phyloP scores from a whole-genome alignment of 2,888 invertebrate genomes.

The Mythimna ferrago region DNA sequence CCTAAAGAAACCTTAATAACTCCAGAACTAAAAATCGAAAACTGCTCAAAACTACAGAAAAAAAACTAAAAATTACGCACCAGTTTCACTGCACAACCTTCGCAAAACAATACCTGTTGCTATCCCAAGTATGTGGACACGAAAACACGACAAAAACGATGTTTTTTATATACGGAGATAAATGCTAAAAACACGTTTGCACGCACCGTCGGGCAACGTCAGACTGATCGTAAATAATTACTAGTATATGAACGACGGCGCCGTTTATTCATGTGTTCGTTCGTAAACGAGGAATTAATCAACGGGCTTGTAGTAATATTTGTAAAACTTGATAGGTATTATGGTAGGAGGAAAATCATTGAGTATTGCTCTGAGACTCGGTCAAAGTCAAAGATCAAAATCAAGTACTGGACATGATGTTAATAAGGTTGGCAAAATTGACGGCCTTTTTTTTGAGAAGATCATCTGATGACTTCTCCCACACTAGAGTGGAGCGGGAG shows the following conservation, averaged over 20 bases:
- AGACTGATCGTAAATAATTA: slow-evolving; percentile 63
- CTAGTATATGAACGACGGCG: slow-evolving; percentile 55
- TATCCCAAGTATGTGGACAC: slow-evolving; percentile 49
- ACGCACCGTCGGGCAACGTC: slow-evolving; percentile 38
- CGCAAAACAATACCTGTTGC: slow-evolving; percentile 57
- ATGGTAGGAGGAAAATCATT: background rate
- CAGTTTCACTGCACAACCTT: slow-evolving; percentile 32
- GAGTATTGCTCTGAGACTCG: too few species aligned
- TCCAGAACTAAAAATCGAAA: background rate
- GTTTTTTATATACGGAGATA: slow-evolving; percentile 53
- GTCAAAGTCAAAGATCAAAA: too few species aligned
- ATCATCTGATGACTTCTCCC: too few species aligned
- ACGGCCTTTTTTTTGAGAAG: too few species aligned
- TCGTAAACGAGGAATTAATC: slow-evolving; percentile 46
- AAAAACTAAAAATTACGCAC: slow-evolving; percentile 13
- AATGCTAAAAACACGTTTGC: slow-evolving; percentile 64
- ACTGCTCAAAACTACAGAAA: slow-evolving; percentile 3
- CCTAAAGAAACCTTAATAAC: slow-evolving; percentile 8
- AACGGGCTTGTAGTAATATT: slow-evolving; percentile 34
- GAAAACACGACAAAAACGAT: slow-evolving; percentile 50
- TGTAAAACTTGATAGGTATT: background rate
- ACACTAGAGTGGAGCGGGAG: too few species aligned
- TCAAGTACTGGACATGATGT: too few species aligned
- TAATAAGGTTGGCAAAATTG: too few species aligned
- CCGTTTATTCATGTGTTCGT: slow-evolving; percentile 52